phyloP scores from a whole-genome alignment of 1,140 invertebrate species.

The Zaprionus davidi region DNA sequence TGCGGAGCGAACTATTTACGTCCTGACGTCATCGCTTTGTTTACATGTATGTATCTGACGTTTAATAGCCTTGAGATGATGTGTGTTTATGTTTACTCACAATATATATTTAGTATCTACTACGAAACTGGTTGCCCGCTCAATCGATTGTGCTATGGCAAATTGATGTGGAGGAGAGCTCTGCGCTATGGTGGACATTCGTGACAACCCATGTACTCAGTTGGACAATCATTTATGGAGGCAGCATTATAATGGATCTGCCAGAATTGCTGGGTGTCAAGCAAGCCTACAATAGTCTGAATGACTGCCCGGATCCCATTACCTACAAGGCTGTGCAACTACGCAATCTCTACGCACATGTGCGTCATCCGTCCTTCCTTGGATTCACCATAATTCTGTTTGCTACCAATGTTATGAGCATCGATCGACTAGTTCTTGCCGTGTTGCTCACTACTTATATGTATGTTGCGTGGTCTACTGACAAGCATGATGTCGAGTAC shows the following conservation, averaged over 20 bases:
- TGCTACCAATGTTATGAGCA: slow-evolving; percentile 76
- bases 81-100: not conserved
- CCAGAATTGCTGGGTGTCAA: slow-evolving; percentile 87
- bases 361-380: slow-evolving; percentile 82
- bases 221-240: slow-evolving; percentile 87
- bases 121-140: slow-evolving; percentile 84
- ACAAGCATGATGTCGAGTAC: slow-evolving; percentile 85
- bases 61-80: slow-evolving; percentile 24
- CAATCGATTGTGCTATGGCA: slow-evolving; percentile 85
- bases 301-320: slow-evolving; percentile 57
- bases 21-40: slow-evolving; percentile 83
- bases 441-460: slow-evolving; percentile 85
- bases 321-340: slow-evolving; percentile 72
- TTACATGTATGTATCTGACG: slow-evolving; percentile 73
- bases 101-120: slow-evolving; percentile 65
- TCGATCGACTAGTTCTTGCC: slow-evolving; percentile 85
- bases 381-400: slow-evolving; percentile 77
- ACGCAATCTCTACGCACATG: slow-evolving; percentile 69
- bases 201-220: slow-evolving; percentile 85
- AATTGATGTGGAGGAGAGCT: slow-evolving; percentile 82
- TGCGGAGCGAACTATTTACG: slow-evolving; percentile 85
- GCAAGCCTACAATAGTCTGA: slow-evolving; percentile 84
- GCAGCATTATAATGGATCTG: slow-evolving; percentile 87
- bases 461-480: slow-evolving; percentile 86
- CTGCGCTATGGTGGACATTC: slow-evolving; percentile 84